Conservation (phyloP, 2,113 vertebrate species). For the Prionailurus viverrinus region DNA sequence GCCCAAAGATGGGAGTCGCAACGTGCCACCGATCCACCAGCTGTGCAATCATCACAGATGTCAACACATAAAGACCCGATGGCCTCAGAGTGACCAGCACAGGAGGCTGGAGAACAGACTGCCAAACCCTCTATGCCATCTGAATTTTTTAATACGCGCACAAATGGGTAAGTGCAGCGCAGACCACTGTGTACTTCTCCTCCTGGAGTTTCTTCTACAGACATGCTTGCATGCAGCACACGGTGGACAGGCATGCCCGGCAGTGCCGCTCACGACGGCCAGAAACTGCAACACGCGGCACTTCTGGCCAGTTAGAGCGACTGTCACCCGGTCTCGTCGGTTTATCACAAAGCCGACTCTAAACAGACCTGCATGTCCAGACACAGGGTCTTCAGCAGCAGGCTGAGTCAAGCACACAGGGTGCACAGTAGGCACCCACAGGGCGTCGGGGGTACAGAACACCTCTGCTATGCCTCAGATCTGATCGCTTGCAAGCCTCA, state of each 20-base stretch:
- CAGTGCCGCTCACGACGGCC: accelerated
- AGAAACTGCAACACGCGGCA: neutral
- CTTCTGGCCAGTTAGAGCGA: accelerated
- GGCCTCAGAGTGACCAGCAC: too few species aligned
- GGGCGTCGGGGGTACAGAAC: neutral
- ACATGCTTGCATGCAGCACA: accelerated
- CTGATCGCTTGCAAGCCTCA: neutral
- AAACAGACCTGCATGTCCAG: neutral
- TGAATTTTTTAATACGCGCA: neutral
- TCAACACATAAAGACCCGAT: accelerated
- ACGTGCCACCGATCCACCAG: accelerated
- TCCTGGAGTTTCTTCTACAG: neutral
- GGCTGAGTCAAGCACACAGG: neutral
- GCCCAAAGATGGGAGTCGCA: neutral
- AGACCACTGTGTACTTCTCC: too few species aligned
- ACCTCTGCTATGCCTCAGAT: neutral
- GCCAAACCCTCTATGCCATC: neutral
- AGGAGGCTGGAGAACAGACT: neutral
- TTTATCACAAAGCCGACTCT: neutral
- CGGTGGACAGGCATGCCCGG: accelerated
- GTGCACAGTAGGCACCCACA: accelerated
- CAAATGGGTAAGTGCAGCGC: too few species aligned
- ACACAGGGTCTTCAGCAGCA: neutral
- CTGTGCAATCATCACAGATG: neutral
- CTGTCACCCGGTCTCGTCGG: accelerated